Conservation (phyloP, 2,797 vertebrate species). For the Chaetodon trifasciatus region DNA sequence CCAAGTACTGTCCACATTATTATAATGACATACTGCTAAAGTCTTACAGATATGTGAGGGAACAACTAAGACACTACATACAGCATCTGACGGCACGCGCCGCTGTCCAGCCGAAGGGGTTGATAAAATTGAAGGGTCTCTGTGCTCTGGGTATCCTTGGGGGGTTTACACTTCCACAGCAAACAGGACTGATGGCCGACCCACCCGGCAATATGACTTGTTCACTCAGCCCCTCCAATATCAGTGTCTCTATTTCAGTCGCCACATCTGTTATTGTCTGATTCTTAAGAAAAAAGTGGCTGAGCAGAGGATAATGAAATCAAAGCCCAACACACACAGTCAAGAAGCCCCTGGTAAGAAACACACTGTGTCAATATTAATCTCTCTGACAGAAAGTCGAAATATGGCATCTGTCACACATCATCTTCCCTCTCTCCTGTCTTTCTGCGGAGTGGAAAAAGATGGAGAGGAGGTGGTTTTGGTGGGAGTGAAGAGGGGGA, state of each 20-base stretch:
- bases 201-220: conserved; percentile 82
- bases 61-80: conserved; percentile 3
- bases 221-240: conserved; percentile 83
- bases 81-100: conserved; percentile 13
- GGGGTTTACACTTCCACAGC: conserved; percentile 76
- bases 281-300: conserved; percentile 89
- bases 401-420: conserved; percentile 90
- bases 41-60: background rate
- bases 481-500: conserved; percentile 66
- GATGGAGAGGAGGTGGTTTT: conserved; percentile 69
- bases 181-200: conserved; percentile 80
- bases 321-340: conserved; percentile 88
- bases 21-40: background rate
- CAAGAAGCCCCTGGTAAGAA: conserved; percentile 88
- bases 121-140: conserved; percentile 70
- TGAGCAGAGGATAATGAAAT: conserved; percentile 88
- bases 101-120: conserved; percentile 43
- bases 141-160: conserved; percentile 62
- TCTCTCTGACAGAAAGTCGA: conserved; percentile 90
- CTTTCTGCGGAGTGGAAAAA: conserved; percentile 81
- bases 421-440: conserved; percentile 88
- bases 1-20: background rate
- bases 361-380: conserved; percentile 90
- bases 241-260: conserved; percentile 84
- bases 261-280: conserved; percentile 90